Evolutionary conservation across 2,797 vertebrate genomes (phyloP).

Genomic region (Pseudochromis fuscus): DNA sequence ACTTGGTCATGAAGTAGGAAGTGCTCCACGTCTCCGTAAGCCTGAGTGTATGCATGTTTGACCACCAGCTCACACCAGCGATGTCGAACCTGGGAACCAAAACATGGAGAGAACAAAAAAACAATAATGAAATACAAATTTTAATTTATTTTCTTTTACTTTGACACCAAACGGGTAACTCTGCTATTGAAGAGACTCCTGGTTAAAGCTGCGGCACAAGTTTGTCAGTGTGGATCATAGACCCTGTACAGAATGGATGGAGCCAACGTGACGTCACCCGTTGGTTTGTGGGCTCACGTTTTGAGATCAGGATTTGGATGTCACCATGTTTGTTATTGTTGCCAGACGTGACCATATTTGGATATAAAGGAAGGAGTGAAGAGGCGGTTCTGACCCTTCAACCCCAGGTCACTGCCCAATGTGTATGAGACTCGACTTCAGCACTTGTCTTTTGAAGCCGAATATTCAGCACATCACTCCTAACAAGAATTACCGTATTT

Average conservation of each 20-base stretch:
- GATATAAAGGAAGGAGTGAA: too few species aligned
- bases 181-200: background rate
- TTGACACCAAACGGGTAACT: background rate
- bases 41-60: slow-evolving; percentile 87
- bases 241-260: background rate
- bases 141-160: background rate
- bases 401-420: too few species aligned
- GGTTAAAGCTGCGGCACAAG: background rate
- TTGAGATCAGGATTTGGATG: too few species aligned
- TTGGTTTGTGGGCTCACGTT: too few species aligned
- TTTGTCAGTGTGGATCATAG: background rate
- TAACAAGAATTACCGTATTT: too few species aligned
- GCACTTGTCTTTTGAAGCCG: too few species aligned
- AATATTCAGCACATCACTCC: too few species aligned
- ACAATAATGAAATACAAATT: background rate
- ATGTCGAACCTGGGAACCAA: slow-evolving; percentile 89
- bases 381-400: too few species aligned
- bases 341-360: too few species aligned
- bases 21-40: slow-evolving; percentile 88
- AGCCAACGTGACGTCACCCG: too few species aligned
- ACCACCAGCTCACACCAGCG: slow-evolving; percentile 97
- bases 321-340: too few species aligned
- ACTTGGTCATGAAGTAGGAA: slow-evolving; percentile 94
- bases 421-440: too few species aligned
- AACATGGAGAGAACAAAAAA: slow-evolving; percentile 5